phyloP scores from a whole-genome alignment of 1,140 invertebrate species.

The Drosophila serrata region DNA sequence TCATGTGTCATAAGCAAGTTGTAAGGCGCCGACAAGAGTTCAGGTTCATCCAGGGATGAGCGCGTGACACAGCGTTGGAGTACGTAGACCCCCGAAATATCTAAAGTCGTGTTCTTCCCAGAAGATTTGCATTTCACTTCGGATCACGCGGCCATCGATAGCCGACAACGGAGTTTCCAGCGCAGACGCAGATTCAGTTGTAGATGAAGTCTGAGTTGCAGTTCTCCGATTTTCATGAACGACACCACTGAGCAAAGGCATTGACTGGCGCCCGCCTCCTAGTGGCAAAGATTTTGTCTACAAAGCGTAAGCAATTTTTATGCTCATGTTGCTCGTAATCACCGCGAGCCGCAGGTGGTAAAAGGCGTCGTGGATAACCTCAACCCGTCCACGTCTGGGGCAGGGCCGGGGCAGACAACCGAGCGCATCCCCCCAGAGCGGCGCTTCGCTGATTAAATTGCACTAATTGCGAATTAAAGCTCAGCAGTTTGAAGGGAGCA shows the following conservation, averaged over 20 bases:
- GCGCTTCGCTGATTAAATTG: conserved; percentile 72
- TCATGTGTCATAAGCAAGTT: conserved; percentile 84
- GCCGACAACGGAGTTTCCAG: neutral
- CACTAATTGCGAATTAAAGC: conserved; percentile 83
- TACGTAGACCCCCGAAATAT: too few relatives aligned
- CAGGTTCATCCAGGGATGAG: conserved; percentile 13
- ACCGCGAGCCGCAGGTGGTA: conserved; percentile 83
- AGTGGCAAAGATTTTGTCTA: conserved; percentile 54
- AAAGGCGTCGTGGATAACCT: conserved; percentile 51
- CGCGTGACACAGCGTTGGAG: conserved; percentile 12
- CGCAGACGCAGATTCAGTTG: conserved; percentile 10
- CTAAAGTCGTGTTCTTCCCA: neutral
- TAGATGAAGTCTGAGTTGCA: conserved; percentile 26
- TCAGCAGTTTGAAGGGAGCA: conserved; percentile 64
- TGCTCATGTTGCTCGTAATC: conserved; percentile 84
- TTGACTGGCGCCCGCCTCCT: conserved; percentile 62
- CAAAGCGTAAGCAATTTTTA: conserved; percentile 78
- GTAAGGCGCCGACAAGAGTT: conserved; percentile 73
- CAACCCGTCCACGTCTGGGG: conserved; percentile 11
- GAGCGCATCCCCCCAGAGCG: conserved; percentile 49
- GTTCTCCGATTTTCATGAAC: conserved; percentile 62
- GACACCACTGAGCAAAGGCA: conserved; percentile 42
- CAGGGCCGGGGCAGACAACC: conserved; percentile 1
- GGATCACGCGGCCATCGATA: conserved; percentile 25
- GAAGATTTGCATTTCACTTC: neutral